Evolutionary conservation across 2,888 invertebrate species (phyloP).

Genomic region (Platycheirus albimanus): DNA sequence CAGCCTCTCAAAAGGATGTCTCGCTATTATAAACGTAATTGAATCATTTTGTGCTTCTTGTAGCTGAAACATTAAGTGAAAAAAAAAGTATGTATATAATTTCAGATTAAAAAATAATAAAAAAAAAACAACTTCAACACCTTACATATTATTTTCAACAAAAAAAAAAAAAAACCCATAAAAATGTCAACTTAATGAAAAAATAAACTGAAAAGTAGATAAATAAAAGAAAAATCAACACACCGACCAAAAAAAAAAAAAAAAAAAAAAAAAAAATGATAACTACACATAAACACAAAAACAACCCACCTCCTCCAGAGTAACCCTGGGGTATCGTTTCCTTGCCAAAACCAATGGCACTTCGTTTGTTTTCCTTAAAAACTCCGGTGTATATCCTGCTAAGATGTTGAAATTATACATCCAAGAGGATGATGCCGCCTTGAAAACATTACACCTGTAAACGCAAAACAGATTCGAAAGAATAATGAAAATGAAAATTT

Average conservation of each 20-base stretch:
- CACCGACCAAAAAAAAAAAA: slow-evolving; percentile 5
- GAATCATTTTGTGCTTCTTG: slow-evolving; percentile 89
- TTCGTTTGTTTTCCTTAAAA: slow-evolving; percentile 89
- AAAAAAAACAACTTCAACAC: not conserved
- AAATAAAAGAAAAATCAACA: slow-evolving; percentile 6
- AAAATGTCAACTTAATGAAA: slow-evolving; percentile 45
- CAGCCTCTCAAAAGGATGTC: slow-evolving; percentile 91
- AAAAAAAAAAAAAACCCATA: slow-evolving; percentile 25
- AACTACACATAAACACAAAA: not conserved
- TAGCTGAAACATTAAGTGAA: slow-evolving; percentile 81
- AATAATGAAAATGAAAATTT: slow-evolving; percentile 17
- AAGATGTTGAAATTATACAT: slow-evolving; percentile 95
- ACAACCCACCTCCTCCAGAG: slow-evolving; percentile 84
- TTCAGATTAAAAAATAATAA: no score
- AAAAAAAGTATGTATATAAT: no score
- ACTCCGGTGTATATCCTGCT: slow-evolving; percentile 91
- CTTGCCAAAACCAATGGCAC: slow-evolving; percentile 91
- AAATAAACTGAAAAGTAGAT: slow-evolving; percentile 24
- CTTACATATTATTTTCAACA: not conserved
- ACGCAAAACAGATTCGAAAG: slow-evolving; percentile 65
- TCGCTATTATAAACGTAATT: slow-evolving; percentile 90
- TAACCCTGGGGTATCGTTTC: slow-evolving; percentile 90
- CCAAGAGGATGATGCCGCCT: slow-evolving; percentile 95
- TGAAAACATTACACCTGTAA: slow-evolving; percentile 89
- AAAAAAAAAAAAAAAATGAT: not conserved